These are phyloP conservation scores for Pavo muticus DNA, from an alignment of 2,113 vertebrate species.

Conservation along the genomic window DNA sequence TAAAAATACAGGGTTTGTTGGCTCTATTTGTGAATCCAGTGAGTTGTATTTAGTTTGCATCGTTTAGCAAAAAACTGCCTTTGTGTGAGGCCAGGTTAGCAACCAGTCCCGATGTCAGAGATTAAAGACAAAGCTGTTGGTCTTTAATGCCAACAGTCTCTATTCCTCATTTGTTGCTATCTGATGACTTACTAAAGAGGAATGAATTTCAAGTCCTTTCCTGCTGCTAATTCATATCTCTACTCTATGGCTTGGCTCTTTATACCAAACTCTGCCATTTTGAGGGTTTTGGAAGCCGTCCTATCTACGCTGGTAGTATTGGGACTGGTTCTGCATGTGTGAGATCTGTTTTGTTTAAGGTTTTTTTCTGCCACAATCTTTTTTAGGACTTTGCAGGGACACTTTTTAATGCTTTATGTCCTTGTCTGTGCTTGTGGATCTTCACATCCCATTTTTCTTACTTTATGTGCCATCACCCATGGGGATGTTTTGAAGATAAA, in stretches of 20 bases:
- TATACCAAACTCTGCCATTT: not conserved
- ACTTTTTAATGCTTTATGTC: not conserved
- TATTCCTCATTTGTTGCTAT: not conserved
- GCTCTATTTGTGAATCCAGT: not conserved
- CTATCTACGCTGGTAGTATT: rapidly evolving
- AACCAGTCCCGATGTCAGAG: not conserved
- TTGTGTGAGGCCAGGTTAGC: not conserved
- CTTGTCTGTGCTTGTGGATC: not conserved
- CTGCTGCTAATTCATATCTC: not conserved
- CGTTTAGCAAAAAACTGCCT: not conserved
- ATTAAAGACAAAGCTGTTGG: not conserved
- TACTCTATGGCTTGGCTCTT: not conserved
- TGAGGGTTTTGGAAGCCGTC: not conserved
- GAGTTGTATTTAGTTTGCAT: not conserved
- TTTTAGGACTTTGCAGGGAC: not conserved
- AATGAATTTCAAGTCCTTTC: not conserved
- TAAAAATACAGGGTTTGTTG: not conserved
- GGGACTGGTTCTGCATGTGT: not conserved
- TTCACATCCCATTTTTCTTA: too few relatives aligned
- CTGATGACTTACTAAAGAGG: not conserved
- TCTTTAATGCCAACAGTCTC: too few relatives aligned
- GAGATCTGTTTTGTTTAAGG: not conserved
- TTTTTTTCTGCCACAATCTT: not conserved
- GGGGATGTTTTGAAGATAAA: not conserved
- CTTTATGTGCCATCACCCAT: not conserved